These are phyloP conservation scores for Chroicocephalus ridibundus DNA, from an alignment of 2,113 vertebrate species.

Conservation along the genomic window DNA sequence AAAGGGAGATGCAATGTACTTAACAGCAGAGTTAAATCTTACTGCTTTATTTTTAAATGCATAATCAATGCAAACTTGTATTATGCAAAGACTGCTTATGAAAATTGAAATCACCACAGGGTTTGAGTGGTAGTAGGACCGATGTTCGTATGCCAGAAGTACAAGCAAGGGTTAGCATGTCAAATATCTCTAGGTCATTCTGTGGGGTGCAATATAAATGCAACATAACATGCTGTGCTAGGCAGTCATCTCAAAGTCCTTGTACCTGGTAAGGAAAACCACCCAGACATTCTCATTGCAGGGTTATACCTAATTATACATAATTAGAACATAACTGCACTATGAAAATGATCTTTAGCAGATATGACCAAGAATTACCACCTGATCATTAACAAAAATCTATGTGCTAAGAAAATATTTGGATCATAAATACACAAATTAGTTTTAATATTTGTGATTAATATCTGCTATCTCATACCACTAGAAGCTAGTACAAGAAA, in stretches of 20 bases:
- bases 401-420: background rate
- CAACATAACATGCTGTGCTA: background rate
- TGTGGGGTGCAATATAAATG: background rate
- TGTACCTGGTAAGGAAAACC: background rate
- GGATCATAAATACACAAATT: background rate
- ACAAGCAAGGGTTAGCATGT: background rate
- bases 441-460: background rate
- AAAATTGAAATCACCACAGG: background rate
- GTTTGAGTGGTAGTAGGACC: background rate
- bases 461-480: background rate
- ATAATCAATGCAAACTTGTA: background rate
- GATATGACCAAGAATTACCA: background rate
- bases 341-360: background rate
- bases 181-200: background rate
- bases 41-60: background rate
- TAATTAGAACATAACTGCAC: background rate
- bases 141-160: background rate
- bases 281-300: background rate
- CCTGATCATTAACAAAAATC: background rate
- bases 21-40: background rate
- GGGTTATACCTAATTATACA: background rate
- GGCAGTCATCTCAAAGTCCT: background rate
- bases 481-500: background rate
- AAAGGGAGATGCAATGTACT: background rate
- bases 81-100: background rate